A percentile compares a stretch with the other conserved stretches of the same genome.
Conservation (phyloP, 2,888 invertebrate species). For the Acronicta aceris region DNA sequence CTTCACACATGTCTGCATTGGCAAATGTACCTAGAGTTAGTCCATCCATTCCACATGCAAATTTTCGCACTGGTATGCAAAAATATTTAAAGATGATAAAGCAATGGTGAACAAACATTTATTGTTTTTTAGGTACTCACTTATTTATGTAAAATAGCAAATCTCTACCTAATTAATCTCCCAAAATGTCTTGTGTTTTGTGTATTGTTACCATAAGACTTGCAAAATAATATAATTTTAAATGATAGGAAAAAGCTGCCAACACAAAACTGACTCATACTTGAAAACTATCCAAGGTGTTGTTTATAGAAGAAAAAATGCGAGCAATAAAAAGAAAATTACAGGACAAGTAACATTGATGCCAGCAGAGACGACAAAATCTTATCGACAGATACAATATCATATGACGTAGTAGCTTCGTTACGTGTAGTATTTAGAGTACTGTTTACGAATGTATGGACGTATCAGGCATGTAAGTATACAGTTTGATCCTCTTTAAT, state of each 20-base stretch:
- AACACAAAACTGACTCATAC: slow-evolving; percentile 14
- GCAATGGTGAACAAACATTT: slow-evolving; percentile 26
- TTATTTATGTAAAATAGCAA: no score
- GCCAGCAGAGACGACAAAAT: slow-evolving; percentile 49
- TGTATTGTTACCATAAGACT: background rate
- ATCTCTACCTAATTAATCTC: no score
- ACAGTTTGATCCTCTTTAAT: slow-evolving; percentile 49
- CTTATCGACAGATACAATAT: slow-evolving; percentile 47
- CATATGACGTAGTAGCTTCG: slow-evolving; percentile 25
- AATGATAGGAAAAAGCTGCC: slow-evolving; percentile 23
- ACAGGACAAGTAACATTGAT: slow-evolving; percentile 35
- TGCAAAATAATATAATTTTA: background rate
- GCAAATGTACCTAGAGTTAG: background rate
- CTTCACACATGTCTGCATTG: slow-evolving; percentile 2
- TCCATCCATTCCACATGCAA: slow-evolving; percentile 29
- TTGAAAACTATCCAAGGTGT: slow-evolving; percentile 35
- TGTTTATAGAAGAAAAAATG: slow-evolving; percentile 17
- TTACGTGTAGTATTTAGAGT: slow-evolving; percentile 22
- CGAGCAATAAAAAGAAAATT: slow-evolving; percentile 29
- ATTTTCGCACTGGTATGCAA: slow-evolving; percentile 43
- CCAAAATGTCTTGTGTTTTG: no score
- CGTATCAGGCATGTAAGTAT: slow-evolving; percentile 29
- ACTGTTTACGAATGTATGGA: slow-evolving; percentile 11
- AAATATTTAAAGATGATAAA: slow-evolving; percentile 40
- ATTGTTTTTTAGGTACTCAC: slow-evolving; percentile 4